Evolutionary conservation across 2,113 vertebrate genomes (phyloP).

Genomic region (Dromaius novaehollandiae): DNA sequence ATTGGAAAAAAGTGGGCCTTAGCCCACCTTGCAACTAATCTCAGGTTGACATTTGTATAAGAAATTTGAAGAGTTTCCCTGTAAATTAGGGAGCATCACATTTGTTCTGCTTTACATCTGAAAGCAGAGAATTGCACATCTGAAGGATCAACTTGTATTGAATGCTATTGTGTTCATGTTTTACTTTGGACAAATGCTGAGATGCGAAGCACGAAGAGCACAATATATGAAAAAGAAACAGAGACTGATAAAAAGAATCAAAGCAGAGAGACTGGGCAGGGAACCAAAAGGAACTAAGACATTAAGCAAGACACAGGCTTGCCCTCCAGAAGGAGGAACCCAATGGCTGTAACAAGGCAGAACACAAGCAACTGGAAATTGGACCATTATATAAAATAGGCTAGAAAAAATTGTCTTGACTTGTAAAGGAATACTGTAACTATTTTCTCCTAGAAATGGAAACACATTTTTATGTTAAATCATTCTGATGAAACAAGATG

Average conservation of each 20-base stretch:
- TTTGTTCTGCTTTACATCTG: not conserved
- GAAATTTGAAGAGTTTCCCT: not conserved
- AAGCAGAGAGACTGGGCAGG: not conserved
- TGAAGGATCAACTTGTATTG: not conserved
- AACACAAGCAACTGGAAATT: not conserved
- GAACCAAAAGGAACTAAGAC: not conserved
- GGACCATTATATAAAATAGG: not conserved
- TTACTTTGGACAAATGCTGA: not conserved
- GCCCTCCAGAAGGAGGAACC: not conserved
- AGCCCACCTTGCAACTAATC: not conserved
- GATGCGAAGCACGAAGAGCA: not conserved
- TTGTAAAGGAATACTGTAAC: not conserved
- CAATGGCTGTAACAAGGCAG: not conserved
- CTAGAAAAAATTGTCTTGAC: not conserved
- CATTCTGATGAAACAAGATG: slow-evolving; percentile 42
- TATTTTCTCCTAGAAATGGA: not conserved
- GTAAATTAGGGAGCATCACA: not conserved
- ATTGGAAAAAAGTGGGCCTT: not conserved
- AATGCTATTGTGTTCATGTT: not conserved
- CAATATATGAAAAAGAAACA: not conserved
- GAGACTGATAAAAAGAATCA: not conserved
- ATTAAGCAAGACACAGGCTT: not conserved
- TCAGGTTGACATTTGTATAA: not conserved
- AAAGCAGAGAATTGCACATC: not conserved
- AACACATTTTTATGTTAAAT: slow-evolving; percentile 10